Conservation (phyloP, 2,113 vertebrate species). For the Caretta caretta region DNA sequence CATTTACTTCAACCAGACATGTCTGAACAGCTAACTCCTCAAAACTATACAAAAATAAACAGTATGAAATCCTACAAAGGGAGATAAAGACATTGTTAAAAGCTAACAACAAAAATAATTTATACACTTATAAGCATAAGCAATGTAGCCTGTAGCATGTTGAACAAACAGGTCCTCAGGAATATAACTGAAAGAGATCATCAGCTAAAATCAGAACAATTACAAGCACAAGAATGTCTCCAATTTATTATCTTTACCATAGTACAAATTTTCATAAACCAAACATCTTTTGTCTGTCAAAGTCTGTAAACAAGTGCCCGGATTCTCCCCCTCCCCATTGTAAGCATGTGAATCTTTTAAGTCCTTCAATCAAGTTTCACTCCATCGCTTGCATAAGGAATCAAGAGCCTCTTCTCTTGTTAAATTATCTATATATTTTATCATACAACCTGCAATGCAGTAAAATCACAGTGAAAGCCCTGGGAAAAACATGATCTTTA, state of each 20-base stretch:
- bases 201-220: conserved; percentile 75
- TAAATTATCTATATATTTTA: conserved; percentile 65
- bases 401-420: conserved; percentile 77
- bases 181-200: conserved; percentile 43
- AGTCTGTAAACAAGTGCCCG: conserved; percentile 83
- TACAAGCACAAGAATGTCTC: conserved; percentile 78
- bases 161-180: conserved; percentile 57
- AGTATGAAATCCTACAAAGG: conserved; percentile 77
- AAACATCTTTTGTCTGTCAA: conserved; percentile 76
- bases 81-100: conserved; percentile 71
- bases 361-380: conserved; percentile 76
- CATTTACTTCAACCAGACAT: conserved; percentile 70
- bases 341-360: conserved; percentile 76
- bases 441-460: conserved; percentile 82
- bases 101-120: conserved; percentile 64
- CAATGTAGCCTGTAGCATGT: conserved; percentile 51
- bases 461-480: conserved; percentile 95
- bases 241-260: conserved; percentile 91
- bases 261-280: conserved; percentile 92
- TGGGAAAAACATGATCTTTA: conserved; percentile 87
- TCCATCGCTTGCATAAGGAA: conserved; percentile 75
- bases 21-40: conserved; percentile 77
- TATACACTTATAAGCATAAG: conserved; percentile 70
- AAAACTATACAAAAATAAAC: conserved; percentile 83
- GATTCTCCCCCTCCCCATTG: conserved; percentile 43